Conservation (phyloP, 2,888 invertebrate species). For the Cephonodes hylas region DNA sequence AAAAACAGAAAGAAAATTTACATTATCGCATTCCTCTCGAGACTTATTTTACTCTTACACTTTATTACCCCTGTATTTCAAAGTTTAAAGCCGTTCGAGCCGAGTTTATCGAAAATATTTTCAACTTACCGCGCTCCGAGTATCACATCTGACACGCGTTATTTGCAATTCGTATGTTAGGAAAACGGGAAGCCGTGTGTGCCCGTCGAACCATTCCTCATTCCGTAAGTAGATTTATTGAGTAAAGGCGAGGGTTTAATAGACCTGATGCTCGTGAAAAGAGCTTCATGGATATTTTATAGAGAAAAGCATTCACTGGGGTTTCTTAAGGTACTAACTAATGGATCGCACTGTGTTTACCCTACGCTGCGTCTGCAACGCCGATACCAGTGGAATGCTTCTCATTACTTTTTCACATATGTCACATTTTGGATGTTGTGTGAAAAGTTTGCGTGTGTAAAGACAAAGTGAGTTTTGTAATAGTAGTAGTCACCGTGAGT, state of each 20-base stretch:
- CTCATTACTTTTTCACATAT: neutral
- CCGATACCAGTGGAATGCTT: neutral
- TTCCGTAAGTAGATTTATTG: conserved; percentile 15
- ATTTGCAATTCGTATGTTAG: conserved; percentile 11
- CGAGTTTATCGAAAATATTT: neutral
- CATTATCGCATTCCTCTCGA: conserved; percentile 52
- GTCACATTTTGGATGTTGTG: neutral
- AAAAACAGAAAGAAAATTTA: conserved; percentile 48
- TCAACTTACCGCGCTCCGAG: neutral
- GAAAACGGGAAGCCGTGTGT: conserved; percentile 11
- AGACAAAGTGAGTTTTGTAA: conserved; percentile 34
- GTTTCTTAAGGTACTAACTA: conserved; percentile 28
- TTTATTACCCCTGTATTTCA: neutral
- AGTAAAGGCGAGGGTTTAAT: conserved; percentile 14
- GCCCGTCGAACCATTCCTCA: conserved; percentile 11
- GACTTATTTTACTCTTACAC: conserved; percentile 38
- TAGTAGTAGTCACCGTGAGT: conserved; percentile 24
- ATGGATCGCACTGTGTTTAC: conserved; percentile 33
- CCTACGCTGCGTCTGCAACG: conserved; percentile 6
- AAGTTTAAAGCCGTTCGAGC: neutral
- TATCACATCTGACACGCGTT: neutral
- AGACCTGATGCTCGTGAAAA: conserved; percentile 17
- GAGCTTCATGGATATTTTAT: conserved; percentile 17
- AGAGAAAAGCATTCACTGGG: conserved; percentile 17
- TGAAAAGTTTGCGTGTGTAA: neutral